Percentiles rank a stretch among this genome's conserved stretches.
Conservation (phyloP, 2,888 invertebrate species). For the Hermaeophaga mercurialis region DNA sequence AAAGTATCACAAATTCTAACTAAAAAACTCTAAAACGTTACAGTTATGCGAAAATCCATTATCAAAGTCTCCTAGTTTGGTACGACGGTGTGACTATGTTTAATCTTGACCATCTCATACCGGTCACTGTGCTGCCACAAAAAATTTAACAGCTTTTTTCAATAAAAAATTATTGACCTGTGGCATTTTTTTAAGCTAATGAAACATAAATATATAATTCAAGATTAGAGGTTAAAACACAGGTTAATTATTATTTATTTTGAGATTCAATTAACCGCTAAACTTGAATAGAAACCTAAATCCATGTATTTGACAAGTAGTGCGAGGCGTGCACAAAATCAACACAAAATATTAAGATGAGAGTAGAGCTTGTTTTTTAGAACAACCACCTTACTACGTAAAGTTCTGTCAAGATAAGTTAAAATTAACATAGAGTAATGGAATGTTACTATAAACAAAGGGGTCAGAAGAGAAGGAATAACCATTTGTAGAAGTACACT, state of each 20-base stretch:
- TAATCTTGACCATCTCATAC: slow-evolving; percentile 51
- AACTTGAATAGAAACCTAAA: not conserved
- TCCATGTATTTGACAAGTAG: not conserved
- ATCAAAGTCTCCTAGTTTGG: slow-evolving; percentile 25
- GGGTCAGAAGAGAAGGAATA: no score
- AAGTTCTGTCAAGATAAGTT: no score
- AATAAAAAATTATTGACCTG: slow-evolving; percentile 10
- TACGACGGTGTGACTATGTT: slow-evolving; percentile 45
- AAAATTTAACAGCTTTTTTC: slow-evolving; percentile 35
- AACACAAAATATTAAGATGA: slow-evolving; percentile 21
- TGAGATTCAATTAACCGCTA: no score
- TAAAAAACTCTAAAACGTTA: slow-evolving; percentile 1
- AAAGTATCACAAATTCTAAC: not conserved
- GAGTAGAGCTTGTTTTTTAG: no score
- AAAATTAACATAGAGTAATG: no score
- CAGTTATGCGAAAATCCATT: slow-evolving; percentile 1
- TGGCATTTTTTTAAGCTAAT: not conserved
- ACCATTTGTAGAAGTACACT: no score
- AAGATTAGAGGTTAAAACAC: not conserved
- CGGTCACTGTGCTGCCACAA: slow-evolving; percentile 51
- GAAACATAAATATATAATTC: not conserved
- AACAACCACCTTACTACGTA: no score
- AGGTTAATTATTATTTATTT: no score
- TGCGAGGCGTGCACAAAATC: slow-evolving; percentile 28
- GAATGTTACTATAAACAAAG: no score